These are phyloP conservation scores for Alitta virens DNA, from an alignment of 2,888 invertebrate genomes.

Conservation along the genomic window DNA sequence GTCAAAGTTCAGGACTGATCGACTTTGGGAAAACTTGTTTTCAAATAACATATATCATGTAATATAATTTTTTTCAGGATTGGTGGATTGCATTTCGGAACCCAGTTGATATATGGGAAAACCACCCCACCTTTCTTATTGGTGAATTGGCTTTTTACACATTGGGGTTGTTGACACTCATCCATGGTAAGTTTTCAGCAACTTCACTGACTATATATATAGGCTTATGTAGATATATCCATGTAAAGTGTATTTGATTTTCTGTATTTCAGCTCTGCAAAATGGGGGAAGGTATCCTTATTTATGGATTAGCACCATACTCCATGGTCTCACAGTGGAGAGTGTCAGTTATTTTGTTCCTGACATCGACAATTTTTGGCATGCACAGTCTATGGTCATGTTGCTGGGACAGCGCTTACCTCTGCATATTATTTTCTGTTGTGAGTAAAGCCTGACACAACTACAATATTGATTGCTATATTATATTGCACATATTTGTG, in stretches of 20 bases:
- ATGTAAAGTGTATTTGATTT: background rate
- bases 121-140: slow-evolving; percentile 67
- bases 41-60: too few species aligned
- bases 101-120: slow-evolving; percentile 63
- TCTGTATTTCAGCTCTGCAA: slow-evolving; percentile 62
- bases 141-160: slow-evolving; percentile 64
- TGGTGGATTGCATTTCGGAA: slow-evolving; percentile 61
- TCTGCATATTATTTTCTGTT: slow-evolving; percentile 70
- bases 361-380: slow-evolving; percentile 81
- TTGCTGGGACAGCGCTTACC: slow-evolving; percentile 72
- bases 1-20: too few species aligned
- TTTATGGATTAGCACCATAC: slow-evolving; percentile 71
- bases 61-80: slow-evolving; percentile 7
- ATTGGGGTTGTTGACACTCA: slow-evolving; percentile 66
- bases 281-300: slow-evolving; percentile 74
- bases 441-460: too few species aligned
- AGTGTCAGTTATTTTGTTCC: slow-evolving; percentile 70
- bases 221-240: background rate
- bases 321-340: slow-evolving; percentile 74
- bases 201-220: background rate
- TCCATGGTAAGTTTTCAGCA: slow-evolving; percentile 64
- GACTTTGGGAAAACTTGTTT: too few species aligned
- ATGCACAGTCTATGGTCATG: slow-evolving; percentile 73
- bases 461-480: too few species aligned
- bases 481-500: too few species aligned